Base-by-base conservation (phyloP, 1,140 invertebrate species). In the Drosophila simulans region DNA sequence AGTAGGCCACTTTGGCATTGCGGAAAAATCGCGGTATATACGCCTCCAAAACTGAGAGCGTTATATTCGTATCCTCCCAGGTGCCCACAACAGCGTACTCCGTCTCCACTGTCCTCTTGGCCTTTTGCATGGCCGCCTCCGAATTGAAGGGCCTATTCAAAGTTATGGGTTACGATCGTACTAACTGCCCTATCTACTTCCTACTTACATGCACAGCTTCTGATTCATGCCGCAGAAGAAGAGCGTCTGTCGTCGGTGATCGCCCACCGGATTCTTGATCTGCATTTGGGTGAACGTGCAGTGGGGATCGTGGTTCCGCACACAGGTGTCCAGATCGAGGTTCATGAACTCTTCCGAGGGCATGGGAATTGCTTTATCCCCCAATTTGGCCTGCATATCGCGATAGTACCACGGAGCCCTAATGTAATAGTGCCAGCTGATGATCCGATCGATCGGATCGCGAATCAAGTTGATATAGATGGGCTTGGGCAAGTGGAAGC, bases 391-490 rank as follows among this genome's bases (percentile, higher is more conserved):
- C 88, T 97, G 97, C 85, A 97, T 94, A 83, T 98, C 97, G 0
- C 97, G 96, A 79, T 97, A 97, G 92, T 96, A 96, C 97, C 97
- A 98, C 2, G 96, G 96, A 3, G 97, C 97, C 56, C 97, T 93
- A 1, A 98, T 95, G 74, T 92, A 92, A 86, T 98, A 98, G 92
- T 97, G 98, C 96, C 97, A 97, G 2, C 97, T 98, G 82, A 98
- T 97, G 3, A 98, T 95, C 34, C 97, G 94, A 92, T 98, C 97
- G 13, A 98, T 95, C 0, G 97, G 97, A 93, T 98, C 97, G 15
- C 97, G 93, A 1, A 98, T 96, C 74, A 98, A 93, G 92, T 98
- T 98, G 54, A 98, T 95, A 92, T 97, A 98, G 76, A 98, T 97
- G 0, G 97, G 97, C 77, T 95, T 95, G 0, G 96, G 95, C 57